Base-by-base conservation (phyloP, 1,140 invertebrate species). In the Nasonia giraulti region DNA sequence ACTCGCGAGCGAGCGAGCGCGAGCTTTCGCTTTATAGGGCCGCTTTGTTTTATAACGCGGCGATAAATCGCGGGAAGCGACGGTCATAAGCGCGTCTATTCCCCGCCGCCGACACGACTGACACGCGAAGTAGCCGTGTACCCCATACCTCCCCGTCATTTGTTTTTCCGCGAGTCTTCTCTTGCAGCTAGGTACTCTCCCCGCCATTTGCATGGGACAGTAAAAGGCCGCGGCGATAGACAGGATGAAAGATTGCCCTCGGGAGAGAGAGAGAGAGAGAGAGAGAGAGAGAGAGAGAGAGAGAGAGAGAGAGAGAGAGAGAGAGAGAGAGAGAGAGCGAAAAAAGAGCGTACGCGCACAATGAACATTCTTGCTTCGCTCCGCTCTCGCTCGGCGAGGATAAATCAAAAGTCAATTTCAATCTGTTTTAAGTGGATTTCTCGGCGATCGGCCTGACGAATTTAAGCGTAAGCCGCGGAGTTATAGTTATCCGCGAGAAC, bases 11-110 rank as follows among this genome's bases (percentile, higher is more conserved):
- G 27, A 27, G 27, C 27, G 27, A 27, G 27, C 27, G 86, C 88
- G 87, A 69, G 66, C 84, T 89, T 88, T 88, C 85, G 87, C 90
- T 92, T 89, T 91, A 90, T 91, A 91, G 88, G 90, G 89, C 83
- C 17, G 68, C 80, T 89, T 89, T 91, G 91, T 89, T 92, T 92
- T 92, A 90, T 91, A 92, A 92, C 91, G 89, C 91, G 90, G 37
- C 66, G n/a, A 80, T 80, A 80, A 80, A 80, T 80, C 79, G 8
- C 33, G 4, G 66, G 8, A 5, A 12, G 20, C 79, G 79, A 44
- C 76, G 40, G 47, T 33, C 8, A 44, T 11, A 12, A 31, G 27
- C n/a, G 47, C 55, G 77, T 55, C 47, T 62, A 31, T 66, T 68
- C 14, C 27, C 27, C 31, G 27, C 27, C 31, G 27, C 14, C 50